These are phyloP conservation scores for Gallinago paraguaiae DNA, from an alignment of 2,113 vertebrate species.

Conservation along the genomic window DNA sequence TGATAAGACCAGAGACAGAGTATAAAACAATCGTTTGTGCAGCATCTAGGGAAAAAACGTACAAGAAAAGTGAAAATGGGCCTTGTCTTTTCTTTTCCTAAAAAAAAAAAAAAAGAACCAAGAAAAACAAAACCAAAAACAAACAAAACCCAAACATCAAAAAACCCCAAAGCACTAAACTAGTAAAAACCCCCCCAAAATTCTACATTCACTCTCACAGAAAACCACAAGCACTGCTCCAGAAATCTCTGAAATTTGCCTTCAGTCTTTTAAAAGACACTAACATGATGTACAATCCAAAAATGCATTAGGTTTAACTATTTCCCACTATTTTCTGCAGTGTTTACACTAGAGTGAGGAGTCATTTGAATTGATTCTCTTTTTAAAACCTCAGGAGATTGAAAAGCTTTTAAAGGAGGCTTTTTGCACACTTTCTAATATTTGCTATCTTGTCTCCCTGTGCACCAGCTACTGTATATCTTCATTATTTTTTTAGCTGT, in stretches of 20 bases:
- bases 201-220: neutral
- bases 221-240: neutral
- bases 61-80: neutral
- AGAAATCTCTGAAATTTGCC: neutral
- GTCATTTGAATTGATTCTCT: constrained; percentile 13
- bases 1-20: neutral
- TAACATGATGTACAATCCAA: neutral
- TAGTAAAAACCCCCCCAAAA: fast-evolving
- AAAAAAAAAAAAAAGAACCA: neutral
- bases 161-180: fast-evolving
- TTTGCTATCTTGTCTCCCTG: constrained; percentile 35
- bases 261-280: neutral
- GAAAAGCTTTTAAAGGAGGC: constrained; percentile 58
- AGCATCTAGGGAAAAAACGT: neutral
- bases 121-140: neutral
- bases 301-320: constrained; percentile 7
- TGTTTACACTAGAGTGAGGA: neutral
- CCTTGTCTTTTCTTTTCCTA: neutral
- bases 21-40: neutral
- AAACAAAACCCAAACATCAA: too few species aligned
- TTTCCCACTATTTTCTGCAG: neutral
- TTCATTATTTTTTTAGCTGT: constrained; percentile 7
- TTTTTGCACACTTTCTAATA: constrained; percentile 49
- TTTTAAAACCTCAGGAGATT: constrained; percentile 48
- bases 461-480: neutral